phyloP scores from a whole-genome alignment of 2,113 vertebrate genomes.

The Bubo bubo region DNA sequence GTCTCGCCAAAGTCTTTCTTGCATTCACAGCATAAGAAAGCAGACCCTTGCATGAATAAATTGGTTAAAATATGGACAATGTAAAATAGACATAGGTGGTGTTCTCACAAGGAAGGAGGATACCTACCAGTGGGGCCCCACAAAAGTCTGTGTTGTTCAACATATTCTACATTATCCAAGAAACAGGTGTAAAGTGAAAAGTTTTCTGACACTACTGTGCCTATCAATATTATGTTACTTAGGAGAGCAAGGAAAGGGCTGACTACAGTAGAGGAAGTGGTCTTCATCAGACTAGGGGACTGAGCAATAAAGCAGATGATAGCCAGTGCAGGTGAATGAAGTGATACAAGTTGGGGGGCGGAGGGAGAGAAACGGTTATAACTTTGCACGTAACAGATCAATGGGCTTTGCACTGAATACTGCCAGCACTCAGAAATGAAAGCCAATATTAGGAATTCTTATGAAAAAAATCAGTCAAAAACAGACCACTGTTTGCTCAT shows the following conservation, averaged over 20 bases:
- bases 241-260: neutral
- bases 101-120: neutral
- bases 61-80: neutral
- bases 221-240: neutral
- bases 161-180: neutral
- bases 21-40: neutral
- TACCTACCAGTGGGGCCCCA: neutral
- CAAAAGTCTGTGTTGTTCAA: neutral
- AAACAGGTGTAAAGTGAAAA: neutral
- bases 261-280: neutral
- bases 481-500: neutral
- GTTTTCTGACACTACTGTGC: neutral
- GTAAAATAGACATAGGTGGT: rapidly evolving
- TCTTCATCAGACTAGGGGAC: neutral
- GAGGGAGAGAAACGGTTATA: neutral
- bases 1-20: neutral
- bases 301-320: neutral
- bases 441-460: neutral
- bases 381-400: neutral
- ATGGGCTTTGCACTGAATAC: neutral
- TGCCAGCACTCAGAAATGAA: neutral
- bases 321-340: neutral
- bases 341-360: neutral
- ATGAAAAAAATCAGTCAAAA: neutral
- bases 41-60: neutral